Evolutionary conservation across 2,113 vertebrate genomes (phyloP).

Genomic region (Etheostoma cragini): DNA sequence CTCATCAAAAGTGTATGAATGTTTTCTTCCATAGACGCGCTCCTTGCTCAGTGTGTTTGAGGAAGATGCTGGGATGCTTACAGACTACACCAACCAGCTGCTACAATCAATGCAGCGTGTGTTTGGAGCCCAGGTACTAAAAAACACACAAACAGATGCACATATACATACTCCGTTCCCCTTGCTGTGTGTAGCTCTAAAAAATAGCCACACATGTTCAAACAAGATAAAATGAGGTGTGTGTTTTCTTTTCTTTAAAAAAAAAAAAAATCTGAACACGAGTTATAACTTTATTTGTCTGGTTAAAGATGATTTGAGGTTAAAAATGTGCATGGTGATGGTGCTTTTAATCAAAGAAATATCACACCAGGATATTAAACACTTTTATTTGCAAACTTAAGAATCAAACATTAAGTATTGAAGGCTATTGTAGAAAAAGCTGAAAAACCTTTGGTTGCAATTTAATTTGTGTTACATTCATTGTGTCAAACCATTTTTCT

Average conservation of each 20-base stretch:
- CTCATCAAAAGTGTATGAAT: neutral
- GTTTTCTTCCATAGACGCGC: constrained; percentile 86
- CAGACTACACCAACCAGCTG: constrained; percentile 97
- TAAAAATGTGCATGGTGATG: constrained; percentile 18
- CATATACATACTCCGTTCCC: neutral
- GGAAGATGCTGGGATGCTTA: constrained; percentile 96
- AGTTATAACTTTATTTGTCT: neutral
- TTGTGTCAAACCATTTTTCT: neutral
- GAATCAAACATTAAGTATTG: neutral
- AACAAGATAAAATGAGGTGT: neutral
- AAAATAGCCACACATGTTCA: neutral
- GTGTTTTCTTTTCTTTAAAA: neutral
- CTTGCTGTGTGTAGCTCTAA: neutral
- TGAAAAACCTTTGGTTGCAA: neutral
- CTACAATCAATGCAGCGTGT: constrained; percentile 97
- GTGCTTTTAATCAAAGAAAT: neutral
- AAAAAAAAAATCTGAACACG: neutral
- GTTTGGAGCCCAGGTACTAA: constrained; percentile 95
- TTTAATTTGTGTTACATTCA: neutral
- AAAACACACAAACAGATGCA: constrained; percentile 1
- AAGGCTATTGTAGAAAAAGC: neutral
- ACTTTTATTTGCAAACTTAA: neutral
- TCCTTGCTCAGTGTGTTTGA: constrained; percentile 98
- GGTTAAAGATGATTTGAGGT: neutral
- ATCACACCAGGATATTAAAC: neutral